Evolutionary conservation across 2,113 vertebrate genomes (phyloP).

Genomic region (Aviceda subcristata): DNA sequence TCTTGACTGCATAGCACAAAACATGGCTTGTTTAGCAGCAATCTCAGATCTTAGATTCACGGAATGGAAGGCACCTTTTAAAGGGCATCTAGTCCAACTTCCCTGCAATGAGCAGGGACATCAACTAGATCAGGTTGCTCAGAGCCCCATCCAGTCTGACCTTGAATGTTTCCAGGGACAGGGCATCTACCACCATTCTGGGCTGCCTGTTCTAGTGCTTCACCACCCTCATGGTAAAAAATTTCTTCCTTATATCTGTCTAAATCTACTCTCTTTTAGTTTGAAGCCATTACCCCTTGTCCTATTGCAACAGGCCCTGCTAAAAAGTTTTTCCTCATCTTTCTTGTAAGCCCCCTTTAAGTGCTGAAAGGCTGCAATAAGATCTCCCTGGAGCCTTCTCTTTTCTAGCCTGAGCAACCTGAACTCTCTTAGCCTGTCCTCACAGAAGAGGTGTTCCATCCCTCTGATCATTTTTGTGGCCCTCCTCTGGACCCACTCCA

Average conservation of each 20-base stretch:
- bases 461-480: too few relatives aligned
- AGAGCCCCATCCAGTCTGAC: rapidly evolving
- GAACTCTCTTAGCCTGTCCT: too few relatives aligned
- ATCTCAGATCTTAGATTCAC: rapidly evolving
- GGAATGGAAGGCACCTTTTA: background rate
- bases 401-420: too few relatives aligned
- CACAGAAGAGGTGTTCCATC: too few relatives aligned
- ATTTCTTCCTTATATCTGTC: background rate
- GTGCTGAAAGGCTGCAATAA: too few relatives aligned
- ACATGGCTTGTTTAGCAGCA: background rate
- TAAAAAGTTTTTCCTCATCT: background rate
- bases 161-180: background rate
- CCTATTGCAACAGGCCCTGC: too few relatives aligned
- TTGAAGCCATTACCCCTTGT: background rate
- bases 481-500: too few relatives aligned
- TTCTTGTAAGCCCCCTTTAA: background rate
- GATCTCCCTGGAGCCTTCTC: too few relatives aligned
- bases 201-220: background rate
- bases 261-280: background rate
- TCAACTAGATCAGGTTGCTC: background rate
- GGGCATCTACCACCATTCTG: background rate
- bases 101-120: background rate
- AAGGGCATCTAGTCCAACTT: background rate
- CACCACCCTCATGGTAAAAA: background rate
- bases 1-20: background rate